These are phyloP conservation scores for Volucella inflata DNA, from an alignment of 2,888 invertebrate genomes.

Conservation along the genomic window DNA sequence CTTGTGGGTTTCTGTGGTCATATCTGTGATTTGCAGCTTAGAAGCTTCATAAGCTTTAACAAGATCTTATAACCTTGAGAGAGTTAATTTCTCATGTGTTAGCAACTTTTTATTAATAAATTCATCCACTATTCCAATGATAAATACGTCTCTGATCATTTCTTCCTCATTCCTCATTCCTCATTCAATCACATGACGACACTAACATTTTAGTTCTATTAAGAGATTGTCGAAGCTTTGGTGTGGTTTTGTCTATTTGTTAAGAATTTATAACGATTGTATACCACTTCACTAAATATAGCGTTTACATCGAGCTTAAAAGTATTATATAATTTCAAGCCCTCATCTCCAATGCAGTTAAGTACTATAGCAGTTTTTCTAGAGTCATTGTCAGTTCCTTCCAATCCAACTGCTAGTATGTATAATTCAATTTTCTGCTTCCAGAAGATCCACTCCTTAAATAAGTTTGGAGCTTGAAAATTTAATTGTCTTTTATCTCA, in stretches of 20 bases:
- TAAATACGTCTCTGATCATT: constrained; percentile 27
- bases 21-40: constrained; percentile 18
- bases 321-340: not conserved
- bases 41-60: constrained; percentile 32
- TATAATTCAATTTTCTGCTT: not conserved
- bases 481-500: not conserved
- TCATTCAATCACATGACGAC: not conserved
- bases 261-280: constrained; percentile 6
- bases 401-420: not conserved
- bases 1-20: constrained; percentile 31
- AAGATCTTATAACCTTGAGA: constrained; percentile 20
- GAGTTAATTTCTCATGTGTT: constrained; percentile 17
- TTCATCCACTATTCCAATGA: constrained; percentile 19
- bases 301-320: not conserved
- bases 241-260: constrained; percentile 13
- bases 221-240: constrained; percentile 8
- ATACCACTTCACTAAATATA: no score
- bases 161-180: not conserved
- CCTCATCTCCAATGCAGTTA: constrained; percentile 13
- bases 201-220: constrained; percentile 8
- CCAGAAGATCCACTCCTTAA: constrained; percentile 7
- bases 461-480: constrained; percentile 6
- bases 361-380: not conserved
- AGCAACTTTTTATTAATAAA: constrained; percentile 21
- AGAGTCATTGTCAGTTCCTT: not conserved